Evolutionary conservation across 1,140 invertebrate species (phyloP).

Genomic region (Temnothorax nylanderi): DNA sequence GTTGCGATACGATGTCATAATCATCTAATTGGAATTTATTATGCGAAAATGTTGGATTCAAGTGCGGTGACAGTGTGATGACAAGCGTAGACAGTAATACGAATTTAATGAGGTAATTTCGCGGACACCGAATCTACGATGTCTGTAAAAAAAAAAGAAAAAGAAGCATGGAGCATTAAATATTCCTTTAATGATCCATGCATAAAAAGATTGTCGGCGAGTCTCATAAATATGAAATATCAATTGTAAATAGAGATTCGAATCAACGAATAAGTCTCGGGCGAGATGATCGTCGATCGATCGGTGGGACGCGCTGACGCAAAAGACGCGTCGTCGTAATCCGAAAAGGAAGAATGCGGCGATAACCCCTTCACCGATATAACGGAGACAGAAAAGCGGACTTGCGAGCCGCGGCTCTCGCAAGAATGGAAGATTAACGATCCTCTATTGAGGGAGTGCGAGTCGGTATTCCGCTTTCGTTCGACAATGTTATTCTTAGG

Average conservation of each 20-base stretch:
- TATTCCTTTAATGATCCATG: not conserved
- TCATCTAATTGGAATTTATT: slow-evolving; percentile 14
- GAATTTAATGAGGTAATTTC: slow-evolving; percentile 35
- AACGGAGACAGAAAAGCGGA: not conserved
- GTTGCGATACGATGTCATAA: not conserved
- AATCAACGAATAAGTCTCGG: not conserved
- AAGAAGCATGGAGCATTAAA: not conserved
- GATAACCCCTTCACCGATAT: slow-evolving; percentile 35
- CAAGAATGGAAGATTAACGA: slow-evolving; percentile 48
- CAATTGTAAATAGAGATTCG: not conserved
- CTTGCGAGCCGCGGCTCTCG: slow-evolving; percentile 17
- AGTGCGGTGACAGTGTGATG: not conserved
- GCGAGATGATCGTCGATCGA: not conserved
- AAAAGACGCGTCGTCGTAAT: not conserved
- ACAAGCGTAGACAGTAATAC: not conserved
- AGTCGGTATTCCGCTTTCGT: slow-evolving; percentile 46
- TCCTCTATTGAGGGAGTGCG: slow-evolving; percentile 30
- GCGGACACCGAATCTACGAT: not conserved
- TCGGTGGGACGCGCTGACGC: slow-evolving; percentile 11
- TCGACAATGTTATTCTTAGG: slow-evolving; percentile 65
- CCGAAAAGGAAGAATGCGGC: slow-evolving; percentile 2
- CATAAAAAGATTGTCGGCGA: not conserved
- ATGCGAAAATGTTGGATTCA: not conserved
- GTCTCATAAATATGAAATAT: not conserved
- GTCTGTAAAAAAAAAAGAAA: not conserved